Evolutionary conservation across 2,888 invertebrate species (phyloP), one percentile per base, ranked within the genome.

Genomic region (Cantharis flavilabris): DNA sequence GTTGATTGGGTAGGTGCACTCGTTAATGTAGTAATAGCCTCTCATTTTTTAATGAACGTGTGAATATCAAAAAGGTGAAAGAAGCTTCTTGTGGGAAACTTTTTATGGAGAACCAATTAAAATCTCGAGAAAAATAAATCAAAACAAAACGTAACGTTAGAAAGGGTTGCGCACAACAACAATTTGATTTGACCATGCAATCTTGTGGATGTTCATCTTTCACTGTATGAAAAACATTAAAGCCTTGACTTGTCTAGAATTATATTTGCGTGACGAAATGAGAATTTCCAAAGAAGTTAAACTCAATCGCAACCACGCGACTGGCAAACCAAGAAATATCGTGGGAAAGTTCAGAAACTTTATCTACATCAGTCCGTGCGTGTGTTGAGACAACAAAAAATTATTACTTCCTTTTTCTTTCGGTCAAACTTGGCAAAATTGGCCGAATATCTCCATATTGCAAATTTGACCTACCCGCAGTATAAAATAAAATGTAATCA

Each of bases 311-410:
- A 71, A 78, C 78, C 78, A 78, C 78, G 78, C 78, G 78, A 78
- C 78, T 74, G 69, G 49, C 74, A 78, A 78, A 73, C 73, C 72
- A 72, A 75, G 77, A 78, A 81, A 79, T 80, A 80, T 79, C 81
- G 81, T 81, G 81, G 80, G 81, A 81, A 81, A 81, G 80, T 80
- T 80, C 80, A 80, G 80, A 81, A 81, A 81, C 75, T 73, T 77
- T 80, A 80, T 80, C 79, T 81, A 80, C 80, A 80, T 80, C 80
- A 79, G 77, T 76, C 49, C 76, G 76, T 76, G 79, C 79, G 79
- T 79, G 77, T 79, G 78, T 75, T 74, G 70, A 33, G 70, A 62
- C 33, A 74, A 71, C 76, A 75, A 76, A 75, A 70, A 76, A 76
- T 72, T 28, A 74, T 72, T 67, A 65, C 78, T 78, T 78, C 78